phyloP scores from a whole-genome alignment of 1,140 invertebrate genomes.

The Ditylenchus dipsaci region DNA sequence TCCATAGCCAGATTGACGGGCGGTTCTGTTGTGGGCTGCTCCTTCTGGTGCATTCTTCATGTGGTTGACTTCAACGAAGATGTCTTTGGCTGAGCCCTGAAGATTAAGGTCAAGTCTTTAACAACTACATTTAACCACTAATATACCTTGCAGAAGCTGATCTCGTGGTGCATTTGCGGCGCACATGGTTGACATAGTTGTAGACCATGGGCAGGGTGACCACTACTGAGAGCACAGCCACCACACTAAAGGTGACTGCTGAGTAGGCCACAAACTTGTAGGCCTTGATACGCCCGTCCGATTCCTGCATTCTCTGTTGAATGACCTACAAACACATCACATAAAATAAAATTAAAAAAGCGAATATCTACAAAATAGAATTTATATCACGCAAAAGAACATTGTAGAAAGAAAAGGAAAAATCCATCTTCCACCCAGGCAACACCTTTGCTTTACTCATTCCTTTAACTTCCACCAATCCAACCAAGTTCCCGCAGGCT shows the following conservation, averaged over 20 bases:
- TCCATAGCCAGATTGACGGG: slow-evolving; percentile 47
- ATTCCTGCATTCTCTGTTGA: slow-evolving; percentile 34
- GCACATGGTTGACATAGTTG: slow-evolving; percentile 47
- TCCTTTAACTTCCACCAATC: too few species aligned
- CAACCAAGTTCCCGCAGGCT: too few species aligned
- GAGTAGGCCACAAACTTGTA: slow-evolving; percentile 51
- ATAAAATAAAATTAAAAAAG: slow-evolving; percentile 5
- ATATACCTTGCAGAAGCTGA: slow-evolving; percentile 48
- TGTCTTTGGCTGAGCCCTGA: slow-evolving; percentile 48
- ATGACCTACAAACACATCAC: slow-evolving; percentile 6
- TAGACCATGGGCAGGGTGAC: slow-evolving; percentile 49
- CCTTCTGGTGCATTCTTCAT: slow-evolving; percentile 42
- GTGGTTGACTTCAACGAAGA: slow-evolving; percentile 49
- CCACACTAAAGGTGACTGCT: slow-evolving; percentile 44
- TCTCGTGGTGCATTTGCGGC: slow-evolving; percentile 49
- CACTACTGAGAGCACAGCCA: slow-evolving; percentile 46
- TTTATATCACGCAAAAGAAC: neutral
- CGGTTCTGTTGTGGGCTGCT: slow-evolving; percentile 32
- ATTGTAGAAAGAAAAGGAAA: neutral
- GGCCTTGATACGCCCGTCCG: slow-evolving; percentile 44
- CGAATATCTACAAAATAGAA: neutral
- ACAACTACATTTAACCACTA: neutral
- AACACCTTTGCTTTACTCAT: too few species aligned
- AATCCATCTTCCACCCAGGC: neutral
- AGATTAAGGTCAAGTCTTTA: neutral